A percentile compares a stretch with the other conserved stretches of the same genome.
Evolutionary conservation across 2,113 vertebrate species (phyloP).

Genomic region (Cynopterus brachyotis): DNA sequence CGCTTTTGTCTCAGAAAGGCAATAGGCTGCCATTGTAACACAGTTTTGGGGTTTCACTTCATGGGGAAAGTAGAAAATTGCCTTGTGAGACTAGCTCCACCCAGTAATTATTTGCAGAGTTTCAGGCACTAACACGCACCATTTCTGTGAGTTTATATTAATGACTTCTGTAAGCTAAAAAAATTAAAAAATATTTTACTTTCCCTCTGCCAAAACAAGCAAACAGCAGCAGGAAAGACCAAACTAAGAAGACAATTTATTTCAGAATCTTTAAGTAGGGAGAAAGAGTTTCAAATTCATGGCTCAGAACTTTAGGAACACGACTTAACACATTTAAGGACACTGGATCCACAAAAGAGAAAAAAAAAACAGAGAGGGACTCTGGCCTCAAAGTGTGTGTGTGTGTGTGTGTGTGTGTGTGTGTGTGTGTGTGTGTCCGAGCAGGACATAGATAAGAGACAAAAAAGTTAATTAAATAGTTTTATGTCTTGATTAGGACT

Average conservation of each 20-base stretch:
- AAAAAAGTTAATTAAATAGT: conserved; percentile 50
- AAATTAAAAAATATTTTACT: conserved; percentile 29
- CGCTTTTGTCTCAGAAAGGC: conserved; percentile 53
- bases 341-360: neutral
- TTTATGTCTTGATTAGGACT: conserved; percentile 37
- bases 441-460: conserved; percentile 27
- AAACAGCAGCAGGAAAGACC: neutral
- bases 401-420: neutral
- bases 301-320: neutral
- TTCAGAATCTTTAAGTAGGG: conserved; percentile 37
- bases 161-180: conserved; percentile 6
- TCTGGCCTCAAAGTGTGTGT: neutral
- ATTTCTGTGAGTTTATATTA: conserved; percentile 44
- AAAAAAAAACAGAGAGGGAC: neutral
- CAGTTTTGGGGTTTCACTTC: conserved; percentile 35
- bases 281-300: neutral
- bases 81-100: neutral
- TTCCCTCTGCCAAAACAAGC: conserved; percentile 39
- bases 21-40: conserved; percentile 40
- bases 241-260: conserved; percentile 42
- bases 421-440: too few species aligned
- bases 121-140: conserved; percentile 48
- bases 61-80: conserved; percentile 51
- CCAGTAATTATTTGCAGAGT: conserved; percentile 52
- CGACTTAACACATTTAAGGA: conserved; percentile 35